These are phyloP conservation scores for Lepus townsendii DNA, from an alignment of 2,797 vertebrate species.

Conservation along the genomic window DNA sequence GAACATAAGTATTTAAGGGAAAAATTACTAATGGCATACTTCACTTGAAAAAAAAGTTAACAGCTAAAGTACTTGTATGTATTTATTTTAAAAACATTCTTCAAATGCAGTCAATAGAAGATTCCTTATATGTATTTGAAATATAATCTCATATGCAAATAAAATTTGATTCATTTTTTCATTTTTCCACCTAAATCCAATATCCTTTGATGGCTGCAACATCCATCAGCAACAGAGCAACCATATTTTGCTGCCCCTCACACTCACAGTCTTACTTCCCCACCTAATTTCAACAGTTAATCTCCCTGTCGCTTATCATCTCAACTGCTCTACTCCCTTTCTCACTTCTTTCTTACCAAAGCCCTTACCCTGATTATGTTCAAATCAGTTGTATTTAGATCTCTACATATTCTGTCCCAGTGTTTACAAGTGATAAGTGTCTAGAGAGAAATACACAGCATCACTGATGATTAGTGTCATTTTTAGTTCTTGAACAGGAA, in stretches of 20 bases:
- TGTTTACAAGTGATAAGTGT: background rate
- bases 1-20: background rate
- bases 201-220: background rate
- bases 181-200: background rate
- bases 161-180: background rate
- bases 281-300: background rate
- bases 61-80: background rate
- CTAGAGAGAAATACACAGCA: background rate
- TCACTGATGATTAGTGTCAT: background rate
- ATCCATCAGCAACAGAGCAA: background rate
- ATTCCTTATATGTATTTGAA: background rate
- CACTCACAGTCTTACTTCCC: background rate
- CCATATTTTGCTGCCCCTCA: background rate
- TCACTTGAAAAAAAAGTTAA: slow-evolving; percentile 22
- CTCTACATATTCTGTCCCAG: background rate
- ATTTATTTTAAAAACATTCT: slow-evolving; percentile 14
- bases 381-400: background rate
- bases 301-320: background rate
- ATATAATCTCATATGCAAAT: background rate
- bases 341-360: slow-evolving; percentile 30
- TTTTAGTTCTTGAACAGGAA: background rate
- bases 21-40: background rate
- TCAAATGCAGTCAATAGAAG: background rate
- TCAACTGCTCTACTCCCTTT: background rate
- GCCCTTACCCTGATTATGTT: background rate